phyloP scores from a whole-genome alignment of 30 jellyfish, hydroid and myxozoan genomes.

The Sanderia malayensis region DNA sequence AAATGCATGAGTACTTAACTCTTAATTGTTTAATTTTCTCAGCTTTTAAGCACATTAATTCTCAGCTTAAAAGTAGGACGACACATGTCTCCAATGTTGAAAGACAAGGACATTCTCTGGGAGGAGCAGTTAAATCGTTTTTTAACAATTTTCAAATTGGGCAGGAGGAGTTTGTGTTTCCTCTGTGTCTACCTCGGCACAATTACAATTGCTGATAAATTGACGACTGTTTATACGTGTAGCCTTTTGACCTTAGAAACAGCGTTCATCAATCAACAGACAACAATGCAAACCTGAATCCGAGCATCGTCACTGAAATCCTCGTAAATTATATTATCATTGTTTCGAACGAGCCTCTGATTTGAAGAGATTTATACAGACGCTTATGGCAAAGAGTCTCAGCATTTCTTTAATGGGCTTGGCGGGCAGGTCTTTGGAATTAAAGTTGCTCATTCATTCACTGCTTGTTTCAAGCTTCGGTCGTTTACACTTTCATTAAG shows the following conservation, averaged over 20 bases:
- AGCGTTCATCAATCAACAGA: neutral
- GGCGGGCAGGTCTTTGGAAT: too few relatives aligned
- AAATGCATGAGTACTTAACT: too few relatives aligned
- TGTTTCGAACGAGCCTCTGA: neutral
- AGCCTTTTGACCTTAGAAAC: slow-evolving; percentile 4
- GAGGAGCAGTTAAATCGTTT: slow-evolving; percentile 3
- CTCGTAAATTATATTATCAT: neutral
- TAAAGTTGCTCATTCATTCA: too few relatives aligned
- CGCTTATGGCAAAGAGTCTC: too few relatives aligned
- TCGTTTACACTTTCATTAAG: too few relatives aligned
- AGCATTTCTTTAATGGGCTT: too few relatives aligned
- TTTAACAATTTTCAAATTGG: neutral
- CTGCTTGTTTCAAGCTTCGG: too few relatives aligned
- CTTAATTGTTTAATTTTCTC: too few relatives aligned
- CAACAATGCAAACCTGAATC: neutral
- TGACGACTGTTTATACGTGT: neutral
- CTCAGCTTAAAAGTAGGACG: too few relatives aligned
- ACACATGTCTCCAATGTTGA: neutral
- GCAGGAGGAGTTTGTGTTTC: slow-evolving; percentile 16
- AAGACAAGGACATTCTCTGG: neutral
- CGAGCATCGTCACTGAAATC: too few relatives aligned
- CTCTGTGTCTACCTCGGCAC: neutral
- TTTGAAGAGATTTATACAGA: neutral
- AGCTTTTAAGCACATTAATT: too few relatives aligned
- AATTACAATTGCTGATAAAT: neutral